These are phyloP conservation scores for Agapostemon virescens DNA, from an alignment of 2,888 invertebrate species.

Conservation along the genomic window DNA sequence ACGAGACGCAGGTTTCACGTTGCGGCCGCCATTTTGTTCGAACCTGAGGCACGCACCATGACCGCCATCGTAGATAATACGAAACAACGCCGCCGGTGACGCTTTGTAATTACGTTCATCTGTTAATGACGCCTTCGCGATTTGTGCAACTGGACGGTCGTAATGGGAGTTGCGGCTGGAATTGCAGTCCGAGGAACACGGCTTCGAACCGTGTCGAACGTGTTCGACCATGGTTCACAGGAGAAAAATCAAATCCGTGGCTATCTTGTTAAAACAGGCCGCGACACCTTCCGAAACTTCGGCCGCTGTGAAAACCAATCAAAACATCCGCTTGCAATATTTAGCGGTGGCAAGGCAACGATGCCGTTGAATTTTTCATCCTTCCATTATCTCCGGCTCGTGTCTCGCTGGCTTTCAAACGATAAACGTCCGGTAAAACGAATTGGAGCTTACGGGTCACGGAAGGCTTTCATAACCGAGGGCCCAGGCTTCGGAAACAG, in stretches of 20 bases:
- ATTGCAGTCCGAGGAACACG: conserved; percentile 14
- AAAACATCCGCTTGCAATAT: conserved; percentile 2
- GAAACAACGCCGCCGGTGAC: conserved; percentile 31
- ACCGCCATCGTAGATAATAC: conserved; percentile 14
- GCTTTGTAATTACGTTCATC: conserved; percentile 47
- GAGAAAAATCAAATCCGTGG: neutral
- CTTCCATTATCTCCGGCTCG: neutral
- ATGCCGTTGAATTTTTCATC: neutral
- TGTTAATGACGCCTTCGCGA: conserved; percentile 43
- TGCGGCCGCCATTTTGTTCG: neutral
- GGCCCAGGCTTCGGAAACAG: neutral
- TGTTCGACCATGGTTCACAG: neutral
- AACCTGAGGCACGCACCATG: neutral
- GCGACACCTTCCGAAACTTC: neutral
- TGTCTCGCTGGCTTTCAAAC: neutral
- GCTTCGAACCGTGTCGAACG: neutral
- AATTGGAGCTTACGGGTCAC: neutral
- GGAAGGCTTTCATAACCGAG: neutral
- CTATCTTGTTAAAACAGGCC: neutral
- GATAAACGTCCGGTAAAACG: conserved; percentile 2
- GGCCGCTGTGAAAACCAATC: neutral
- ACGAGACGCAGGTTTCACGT: neutral
- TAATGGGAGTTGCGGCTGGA: conserved; percentile 10
- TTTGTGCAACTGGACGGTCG: conserved; percentile 14
- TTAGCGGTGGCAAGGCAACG: neutral